Conservation (phyloP, 2,113 vertebrate genomes). For the Cygnus atratus region DNA sequence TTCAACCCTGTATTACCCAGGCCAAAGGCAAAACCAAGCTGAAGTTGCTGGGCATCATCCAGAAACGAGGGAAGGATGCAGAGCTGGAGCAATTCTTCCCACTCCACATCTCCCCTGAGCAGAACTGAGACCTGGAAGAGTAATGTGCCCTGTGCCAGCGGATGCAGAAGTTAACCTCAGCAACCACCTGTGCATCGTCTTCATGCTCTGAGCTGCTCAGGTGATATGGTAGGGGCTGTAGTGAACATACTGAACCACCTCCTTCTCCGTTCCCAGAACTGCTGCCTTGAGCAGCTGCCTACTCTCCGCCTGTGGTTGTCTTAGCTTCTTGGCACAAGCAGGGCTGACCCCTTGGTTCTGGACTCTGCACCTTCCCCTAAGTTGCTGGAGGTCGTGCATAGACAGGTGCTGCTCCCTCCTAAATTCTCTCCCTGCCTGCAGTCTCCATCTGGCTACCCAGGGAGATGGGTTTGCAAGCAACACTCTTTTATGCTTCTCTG, state of each 20-base stretch:
- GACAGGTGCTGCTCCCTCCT: neutral
- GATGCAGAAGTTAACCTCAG: neutral
- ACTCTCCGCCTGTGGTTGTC: neutral
- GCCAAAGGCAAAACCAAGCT: neutral
- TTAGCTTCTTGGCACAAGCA: neutral
- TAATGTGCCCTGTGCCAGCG: fast-evolving
- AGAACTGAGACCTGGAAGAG: neutral
- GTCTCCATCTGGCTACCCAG: too few relatives aligned
- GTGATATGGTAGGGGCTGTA: neutral
- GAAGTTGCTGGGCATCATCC: neutral
- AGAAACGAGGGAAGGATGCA: neutral
- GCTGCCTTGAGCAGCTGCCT: neutral
- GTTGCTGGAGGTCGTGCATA: neutral
- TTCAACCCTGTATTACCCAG: neutral
- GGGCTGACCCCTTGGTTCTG: neutral
- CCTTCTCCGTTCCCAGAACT: neutral
- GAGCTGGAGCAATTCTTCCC: neutral
- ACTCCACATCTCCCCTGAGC: neutral
- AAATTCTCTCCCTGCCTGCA: neutral
- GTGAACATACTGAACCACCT: neutral
- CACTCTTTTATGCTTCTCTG: neutral
- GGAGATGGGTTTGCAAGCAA: too few relatives aligned
- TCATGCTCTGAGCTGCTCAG: too few relatives aligned
- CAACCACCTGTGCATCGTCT: neutral
- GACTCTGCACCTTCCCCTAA: neutral